Evolutionary conservation across 2,888 invertebrate genomes (phyloP).

Genomic region (Drosophila tripunctata): DNA sequence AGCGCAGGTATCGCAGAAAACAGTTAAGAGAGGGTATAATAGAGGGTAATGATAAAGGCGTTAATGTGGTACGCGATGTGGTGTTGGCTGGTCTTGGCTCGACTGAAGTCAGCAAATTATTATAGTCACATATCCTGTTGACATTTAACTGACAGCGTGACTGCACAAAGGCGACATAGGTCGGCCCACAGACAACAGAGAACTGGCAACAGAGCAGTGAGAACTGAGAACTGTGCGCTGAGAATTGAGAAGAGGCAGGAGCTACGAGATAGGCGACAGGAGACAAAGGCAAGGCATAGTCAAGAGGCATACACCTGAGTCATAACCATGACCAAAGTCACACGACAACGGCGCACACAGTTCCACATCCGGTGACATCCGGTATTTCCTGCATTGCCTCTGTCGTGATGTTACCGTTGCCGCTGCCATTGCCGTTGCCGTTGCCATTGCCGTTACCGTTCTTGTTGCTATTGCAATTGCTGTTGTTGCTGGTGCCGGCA

Average conservation of each 20-base stretch:
- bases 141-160: constrained; percentile 64
- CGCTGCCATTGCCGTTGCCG: constrained; percentile 8
- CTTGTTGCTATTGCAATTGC: constrained; percentile 2
- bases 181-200: constrained; percentile 4
- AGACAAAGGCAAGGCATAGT: constrained; percentile 20
- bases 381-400: constrained; percentile 68
- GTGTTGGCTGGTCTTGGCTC: no score
- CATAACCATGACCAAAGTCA: constrained; percentile 79
- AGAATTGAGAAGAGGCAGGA: background rate
- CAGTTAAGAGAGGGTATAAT: background rate
- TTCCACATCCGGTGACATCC: constrained; percentile 76
- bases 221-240: background rate
- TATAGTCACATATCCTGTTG: constrained; percentile 70
- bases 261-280: constrained; percentile 3
- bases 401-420: constrained; percentile 19
- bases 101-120: constrained; percentile 63
- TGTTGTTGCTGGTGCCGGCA: constrained; percentile 41
- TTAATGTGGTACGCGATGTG: background rate
- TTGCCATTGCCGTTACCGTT: constrained; percentile 4
- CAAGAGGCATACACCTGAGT: constrained; percentile 58
- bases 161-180: constrained; percentile 59
- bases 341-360: constrained; percentile 63
- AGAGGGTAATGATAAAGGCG: background rate
- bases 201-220: background rate
- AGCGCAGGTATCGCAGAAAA: background rate